Percentiles rank a stretch among this genome's conserved stretches.
phyloP scores from a whole-genome alignment of 2,113 vertebrate species.

The Trogon surrucura region DNA sequence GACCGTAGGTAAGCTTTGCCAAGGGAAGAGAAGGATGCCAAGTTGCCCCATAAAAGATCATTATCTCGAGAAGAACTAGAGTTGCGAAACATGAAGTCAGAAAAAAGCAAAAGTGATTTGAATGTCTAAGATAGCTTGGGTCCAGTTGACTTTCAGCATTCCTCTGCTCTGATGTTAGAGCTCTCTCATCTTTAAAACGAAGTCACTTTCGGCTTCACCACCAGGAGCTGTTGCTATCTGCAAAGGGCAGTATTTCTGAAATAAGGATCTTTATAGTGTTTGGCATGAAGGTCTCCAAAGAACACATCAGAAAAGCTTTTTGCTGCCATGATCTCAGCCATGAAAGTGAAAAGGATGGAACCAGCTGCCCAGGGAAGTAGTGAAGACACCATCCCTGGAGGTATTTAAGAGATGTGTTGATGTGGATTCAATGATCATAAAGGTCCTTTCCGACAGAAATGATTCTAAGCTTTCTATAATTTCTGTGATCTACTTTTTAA shows the following conservation, averaged over 20 bases:
- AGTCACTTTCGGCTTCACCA: fast-evolving
- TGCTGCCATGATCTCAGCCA: neutral
- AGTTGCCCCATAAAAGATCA: neutral
- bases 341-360: neutral
- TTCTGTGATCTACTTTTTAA: neutral
- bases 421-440: neutral
- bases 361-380: neutral
- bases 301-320: neutral
- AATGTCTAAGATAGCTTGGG: neutral
- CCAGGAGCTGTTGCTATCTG: neutral
- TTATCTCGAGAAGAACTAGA: neutral
- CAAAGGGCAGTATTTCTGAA: neutral
- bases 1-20: neutral
- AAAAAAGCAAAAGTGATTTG: neutral
- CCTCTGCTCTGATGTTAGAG: neutral
- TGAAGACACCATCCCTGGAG: neutral
- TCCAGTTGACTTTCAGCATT: neutral
- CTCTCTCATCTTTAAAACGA: neutral
- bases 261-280: neutral
- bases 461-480: neutral
- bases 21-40: neutral
- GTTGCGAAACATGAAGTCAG: neutral
- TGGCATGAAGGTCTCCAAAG: neutral
- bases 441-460: neutral
- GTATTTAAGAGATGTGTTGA: too few species aligned